Evolutionary conservation across 2,797 vertebrate species (phyloP).

Genomic region (Clarias laeviceps): DNA sequence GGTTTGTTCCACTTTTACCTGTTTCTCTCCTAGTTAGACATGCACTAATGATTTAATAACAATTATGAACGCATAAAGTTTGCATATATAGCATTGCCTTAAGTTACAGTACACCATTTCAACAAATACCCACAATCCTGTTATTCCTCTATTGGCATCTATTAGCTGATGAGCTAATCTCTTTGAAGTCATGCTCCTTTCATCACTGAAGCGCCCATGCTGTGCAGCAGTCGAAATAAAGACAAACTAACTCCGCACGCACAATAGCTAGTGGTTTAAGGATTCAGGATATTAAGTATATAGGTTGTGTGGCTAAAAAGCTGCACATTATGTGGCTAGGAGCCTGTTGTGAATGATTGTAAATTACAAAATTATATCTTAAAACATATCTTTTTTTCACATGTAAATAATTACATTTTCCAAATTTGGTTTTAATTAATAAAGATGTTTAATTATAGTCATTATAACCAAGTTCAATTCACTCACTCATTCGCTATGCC

Average conservation of each 20-base stretch:
- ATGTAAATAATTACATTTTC: background rate
- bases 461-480: too few relatives aligned
- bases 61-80: slow-evolving; percentile 1
- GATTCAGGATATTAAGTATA: slow-evolving; percentile 46
- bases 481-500: too few relatives aligned
- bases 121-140: slow-evolving; percentile 60
- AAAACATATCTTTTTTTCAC: background rate
- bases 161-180: slow-evolving; percentile 70
- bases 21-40: slow-evolving; percentile 16
- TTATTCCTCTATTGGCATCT: slow-evolving; percentile 69
- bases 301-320: background rate
- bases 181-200: slow-evolving; percentile 73
- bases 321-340: background rate
- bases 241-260: slow-evolving; percentile 58
- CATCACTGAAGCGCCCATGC: slow-evolving; percentile 65
- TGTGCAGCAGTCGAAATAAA: slow-evolving; percentile 60
- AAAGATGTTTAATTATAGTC: too few relatives aligned
- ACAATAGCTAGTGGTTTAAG: slow-evolving; percentile 52
- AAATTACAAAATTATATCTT: background rate
- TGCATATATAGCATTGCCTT: slow-evolving; percentile 48
- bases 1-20: slow-evolving; percentile 26
- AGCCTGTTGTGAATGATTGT: background rate
- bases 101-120: slow-evolving; percentile 58
- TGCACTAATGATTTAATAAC: slow-evolving; percentile 31
- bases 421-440: background rate